Percentiles rank a stretch among this genome's conserved stretches.
phyloP scores from a whole-genome alignment of 2,888 invertebrate genomes.

The Mythimna loreyi region DNA sequence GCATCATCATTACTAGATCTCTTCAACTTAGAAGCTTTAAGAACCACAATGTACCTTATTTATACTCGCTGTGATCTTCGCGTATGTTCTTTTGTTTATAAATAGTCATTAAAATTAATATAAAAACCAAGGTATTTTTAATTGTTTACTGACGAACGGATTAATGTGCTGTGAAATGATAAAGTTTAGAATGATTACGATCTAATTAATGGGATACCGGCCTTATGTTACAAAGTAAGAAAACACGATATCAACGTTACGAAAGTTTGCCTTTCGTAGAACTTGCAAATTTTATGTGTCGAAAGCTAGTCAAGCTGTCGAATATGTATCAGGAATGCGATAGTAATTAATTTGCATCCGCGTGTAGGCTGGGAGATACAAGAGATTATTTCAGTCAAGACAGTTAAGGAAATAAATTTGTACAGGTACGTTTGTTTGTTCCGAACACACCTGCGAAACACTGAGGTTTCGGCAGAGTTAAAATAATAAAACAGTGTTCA shows the following conservation, averaged over 20 bases:
- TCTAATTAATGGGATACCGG: constrained; percentile 23
- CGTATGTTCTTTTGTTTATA: constrained; percentile 70
- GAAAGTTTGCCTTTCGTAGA: constrained; percentile 54
- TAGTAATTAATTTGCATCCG: constrained; percentile 57
- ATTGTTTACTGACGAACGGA: background rate
- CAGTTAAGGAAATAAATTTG: constrained; percentile 7
- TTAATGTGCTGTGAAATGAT: constrained; percentile 9
- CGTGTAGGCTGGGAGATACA: constrained; percentile 30
- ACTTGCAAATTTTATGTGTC: constrained; percentile 58
- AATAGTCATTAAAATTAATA: constrained; percentile 71
- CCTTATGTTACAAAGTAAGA: constrained; percentile 50
- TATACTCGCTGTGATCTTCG: constrained; percentile 82
- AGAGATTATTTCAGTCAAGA: constrained; percentile 36
- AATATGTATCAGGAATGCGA: constrained; percentile 63
- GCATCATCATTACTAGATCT: constrained; percentile 81
- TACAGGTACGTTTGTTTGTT: constrained; percentile 8
- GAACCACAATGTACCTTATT: constrained; percentile 74
- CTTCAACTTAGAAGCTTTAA: constrained; percentile 55
- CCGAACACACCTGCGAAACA: constrained; percentile 2
- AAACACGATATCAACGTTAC: constrained; percentile 56
- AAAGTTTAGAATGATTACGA: constrained; percentile 15
- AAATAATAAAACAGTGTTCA: background rate
- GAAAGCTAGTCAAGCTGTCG: constrained; percentile 66
- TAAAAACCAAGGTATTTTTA: constrained; percentile 38
- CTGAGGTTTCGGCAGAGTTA: background rate